Conservation (phyloP, 2,113 vertebrate genomes). For the Porphyrio hochstetteri region DNA sequence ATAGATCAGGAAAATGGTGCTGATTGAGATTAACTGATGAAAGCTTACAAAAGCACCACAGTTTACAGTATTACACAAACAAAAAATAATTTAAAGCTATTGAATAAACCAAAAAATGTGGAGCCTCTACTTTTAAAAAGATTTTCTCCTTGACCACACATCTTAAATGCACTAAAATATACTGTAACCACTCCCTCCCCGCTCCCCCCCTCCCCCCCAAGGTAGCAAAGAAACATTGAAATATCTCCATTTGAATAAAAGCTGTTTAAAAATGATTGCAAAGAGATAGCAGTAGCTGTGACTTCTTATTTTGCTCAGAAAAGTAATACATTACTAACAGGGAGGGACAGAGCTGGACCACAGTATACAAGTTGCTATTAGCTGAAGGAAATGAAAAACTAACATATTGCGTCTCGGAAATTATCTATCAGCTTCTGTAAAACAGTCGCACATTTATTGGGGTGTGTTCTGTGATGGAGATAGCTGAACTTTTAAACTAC, state of each 20-base stretch:
- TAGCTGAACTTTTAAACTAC: background rate
- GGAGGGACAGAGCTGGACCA: background rate
- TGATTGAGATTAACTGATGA: background rate
- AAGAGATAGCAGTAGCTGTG: background rate
- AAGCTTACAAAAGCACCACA: background rate
- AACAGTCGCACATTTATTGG: background rate
- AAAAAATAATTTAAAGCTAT: background rate
- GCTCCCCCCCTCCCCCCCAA: background rate
- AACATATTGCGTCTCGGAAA: rapidly evolving
- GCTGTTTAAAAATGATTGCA: background rate
- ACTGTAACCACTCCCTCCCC: background rate
- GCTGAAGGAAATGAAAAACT: background rate
- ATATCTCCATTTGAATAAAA: background rate
- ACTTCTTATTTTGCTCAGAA: background rate
- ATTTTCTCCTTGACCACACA: background rate
- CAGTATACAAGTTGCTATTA: background rate
- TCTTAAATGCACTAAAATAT: background rate
- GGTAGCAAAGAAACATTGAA: background rate
- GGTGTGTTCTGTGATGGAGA: background rate
- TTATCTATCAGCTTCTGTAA: background rate
- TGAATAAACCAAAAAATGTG: background rate
- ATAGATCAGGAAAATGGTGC: background rate
- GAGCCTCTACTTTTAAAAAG: background rate
- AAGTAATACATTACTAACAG: background rate
- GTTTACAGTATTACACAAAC: background rate